Evolutionary conservation across 2,113 vertebrate genomes (phyloP).

Genomic region (Calonectris borealis): DNA sequence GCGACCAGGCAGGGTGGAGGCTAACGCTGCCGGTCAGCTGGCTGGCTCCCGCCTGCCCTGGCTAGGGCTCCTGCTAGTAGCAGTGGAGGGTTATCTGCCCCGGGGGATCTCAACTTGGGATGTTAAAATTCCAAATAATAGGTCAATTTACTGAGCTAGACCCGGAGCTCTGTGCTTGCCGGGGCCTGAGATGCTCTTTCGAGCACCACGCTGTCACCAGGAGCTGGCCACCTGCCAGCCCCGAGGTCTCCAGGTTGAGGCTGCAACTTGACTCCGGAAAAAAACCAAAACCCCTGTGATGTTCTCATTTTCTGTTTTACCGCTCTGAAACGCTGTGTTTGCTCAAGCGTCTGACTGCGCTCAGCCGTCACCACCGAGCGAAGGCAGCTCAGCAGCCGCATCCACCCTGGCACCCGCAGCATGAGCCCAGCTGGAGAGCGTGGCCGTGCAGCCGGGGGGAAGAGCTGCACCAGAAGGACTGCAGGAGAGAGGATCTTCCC

Average conservation of each 20-base stretch:
- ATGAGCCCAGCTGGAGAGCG: accelerated
- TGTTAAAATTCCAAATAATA: neutral
- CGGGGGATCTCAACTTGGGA: neutral
- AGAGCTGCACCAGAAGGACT: neutral
- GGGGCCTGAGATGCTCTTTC: neutral
- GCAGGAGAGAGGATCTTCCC: neutral
- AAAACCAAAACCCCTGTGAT: accelerated
- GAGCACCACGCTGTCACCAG: neutral
- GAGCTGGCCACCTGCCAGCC: neutral
- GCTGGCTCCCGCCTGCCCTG: neutral
- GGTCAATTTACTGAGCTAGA: neutral
- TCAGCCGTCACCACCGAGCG: accelerated
- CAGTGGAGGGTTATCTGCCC: neutral
- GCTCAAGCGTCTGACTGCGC: neutral
- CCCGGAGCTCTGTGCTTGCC: neutral
- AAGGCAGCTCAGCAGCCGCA: neutral
- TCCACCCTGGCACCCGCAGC: accelerated
- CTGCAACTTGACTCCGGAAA: neutral
- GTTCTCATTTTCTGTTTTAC: neutral
- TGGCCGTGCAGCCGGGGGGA: neutral
- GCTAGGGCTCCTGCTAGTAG: neutral
- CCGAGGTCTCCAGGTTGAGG: neutral
- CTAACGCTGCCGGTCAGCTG: neutral
- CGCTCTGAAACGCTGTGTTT: neutral
- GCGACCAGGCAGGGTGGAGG: neutral